Evolutionary conservation across 2,888 invertebrate species (phyloP).

Genomic region (Tetanocera ferruginea): DNA sequence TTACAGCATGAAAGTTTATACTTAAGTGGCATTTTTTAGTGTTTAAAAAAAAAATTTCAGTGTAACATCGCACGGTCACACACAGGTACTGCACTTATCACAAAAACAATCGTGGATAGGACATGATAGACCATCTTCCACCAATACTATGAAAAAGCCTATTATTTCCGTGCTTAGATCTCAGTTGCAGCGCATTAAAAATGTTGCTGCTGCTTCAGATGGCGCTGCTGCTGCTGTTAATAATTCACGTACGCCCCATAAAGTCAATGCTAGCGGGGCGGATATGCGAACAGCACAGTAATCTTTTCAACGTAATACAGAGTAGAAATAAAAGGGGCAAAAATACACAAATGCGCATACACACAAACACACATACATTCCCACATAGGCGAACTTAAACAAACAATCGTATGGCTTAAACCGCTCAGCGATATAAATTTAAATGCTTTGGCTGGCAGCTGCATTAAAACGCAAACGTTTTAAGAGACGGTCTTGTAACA

Average conservation of each 20-base stretch:
- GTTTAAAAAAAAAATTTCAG: too few relatives aligned
- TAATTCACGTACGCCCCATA: constrained; percentile 6
- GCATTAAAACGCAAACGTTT: background rate
- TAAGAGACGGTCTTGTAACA: background rate
- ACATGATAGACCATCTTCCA: background rate
- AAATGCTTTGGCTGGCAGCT: constrained; percentile 6
- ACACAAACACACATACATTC: background rate
- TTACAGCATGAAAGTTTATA: too few relatives aligned
- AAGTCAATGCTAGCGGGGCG: background rate
- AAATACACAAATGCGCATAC: too few relatives aligned
- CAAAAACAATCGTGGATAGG: background rate
- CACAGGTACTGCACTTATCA: background rate
- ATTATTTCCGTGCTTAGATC: background rate
- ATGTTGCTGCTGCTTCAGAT: too few relatives aligned
- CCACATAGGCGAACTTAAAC: background rate
- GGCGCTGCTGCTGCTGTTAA: background rate
- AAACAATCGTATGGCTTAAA: background rate
- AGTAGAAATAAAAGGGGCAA: too few relatives aligned
- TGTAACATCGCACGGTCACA: too few relatives aligned
- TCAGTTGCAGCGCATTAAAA: background rate
- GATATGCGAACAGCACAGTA: background rate
- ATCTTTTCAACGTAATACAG: too few relatives aligned
- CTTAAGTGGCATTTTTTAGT: too few relatives aligned
- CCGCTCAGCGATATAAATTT: constrained; percentile 5
- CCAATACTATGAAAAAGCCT: background rate